Percentiles rank a stretch among this genome's conserved stretches.
These are phyloP conservation scores for Thalassophryne amazonica DNA, from an alignment of 2,797 vertebrate species.

Conservation along the genomic window DNA sequence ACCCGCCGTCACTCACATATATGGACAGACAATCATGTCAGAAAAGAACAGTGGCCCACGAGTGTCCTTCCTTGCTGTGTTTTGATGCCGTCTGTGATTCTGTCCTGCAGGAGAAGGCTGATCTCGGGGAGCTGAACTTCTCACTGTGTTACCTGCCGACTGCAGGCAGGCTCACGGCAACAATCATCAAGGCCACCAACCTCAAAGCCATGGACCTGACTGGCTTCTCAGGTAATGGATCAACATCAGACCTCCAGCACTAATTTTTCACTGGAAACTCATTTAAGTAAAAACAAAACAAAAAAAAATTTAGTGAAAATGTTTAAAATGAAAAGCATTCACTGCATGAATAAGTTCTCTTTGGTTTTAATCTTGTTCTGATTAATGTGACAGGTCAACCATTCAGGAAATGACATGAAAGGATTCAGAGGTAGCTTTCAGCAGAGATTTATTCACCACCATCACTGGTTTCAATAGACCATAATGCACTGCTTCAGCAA, in stretches of 20 bases:
- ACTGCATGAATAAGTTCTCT: background rate
- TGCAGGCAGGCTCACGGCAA: slow-evolving; percentile 88
- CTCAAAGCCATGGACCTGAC: slow-evolving; percentile 96
- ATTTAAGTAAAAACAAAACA: slow-evolving; percentile 13
- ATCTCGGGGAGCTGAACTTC: slow-evolving; percentile 93
- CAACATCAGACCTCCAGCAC: background rate
- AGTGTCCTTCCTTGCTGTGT: background rate
- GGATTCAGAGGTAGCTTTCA: background rate
- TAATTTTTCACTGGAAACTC: background rate
- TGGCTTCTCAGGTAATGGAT: slow-evolving; percentile 86
- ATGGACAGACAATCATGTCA: slow-evolving; percentile 1
- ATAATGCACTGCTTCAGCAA: too few relatives aligned
- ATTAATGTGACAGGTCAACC: background rate
- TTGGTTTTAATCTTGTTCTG: background rate
- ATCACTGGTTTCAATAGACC: too few relatives aligned
- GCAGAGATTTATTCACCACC: too few relatives aligned
- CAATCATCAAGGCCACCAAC: slow-evolving; percentile 92
- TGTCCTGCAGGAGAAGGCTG: slow-evolving; percentile 88
- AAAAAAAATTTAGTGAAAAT: slow-evolving; percentile 6
- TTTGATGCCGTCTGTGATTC: background rate
- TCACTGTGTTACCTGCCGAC: slow-evolving; percentile 95
- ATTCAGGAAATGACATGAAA: background rate
- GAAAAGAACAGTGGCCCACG: slow-evolving; percentile 3
- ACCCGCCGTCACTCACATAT: slow-evolving; percentile 17
- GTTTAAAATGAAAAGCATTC: slow-evolving; percentile 6